phyloP scores from a whole-genome alignment of 2,888 invertebrate genomes.

The Cheilosia pagana region DNA sequence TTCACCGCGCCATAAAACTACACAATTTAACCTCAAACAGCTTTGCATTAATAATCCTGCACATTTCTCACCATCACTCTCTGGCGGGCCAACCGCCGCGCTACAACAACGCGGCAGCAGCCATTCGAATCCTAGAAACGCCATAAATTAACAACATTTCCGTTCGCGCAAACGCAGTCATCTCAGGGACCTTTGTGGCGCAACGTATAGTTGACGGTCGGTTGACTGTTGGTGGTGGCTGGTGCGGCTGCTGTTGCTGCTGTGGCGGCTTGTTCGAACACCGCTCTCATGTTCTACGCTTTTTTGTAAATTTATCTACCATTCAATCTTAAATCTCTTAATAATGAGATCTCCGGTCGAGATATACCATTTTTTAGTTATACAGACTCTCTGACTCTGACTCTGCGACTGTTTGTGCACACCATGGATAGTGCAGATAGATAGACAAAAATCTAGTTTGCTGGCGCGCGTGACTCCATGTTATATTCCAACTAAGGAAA shows the following conservation, averaged over 20 bases:
- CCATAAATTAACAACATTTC: constrained; percentile 69
- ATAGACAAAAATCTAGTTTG: constrained; percentile 55
- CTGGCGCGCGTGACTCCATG: constrained; percentile 56
- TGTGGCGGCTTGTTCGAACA: constrained; percentile 49
- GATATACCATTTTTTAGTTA: constrained; percentile 21
- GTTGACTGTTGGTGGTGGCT: constrained; percentile 19
- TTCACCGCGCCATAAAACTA: constrained; percentile 21
- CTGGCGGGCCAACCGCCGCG: constrained; percentile 4
- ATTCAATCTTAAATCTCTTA: constrained; percentile 72
- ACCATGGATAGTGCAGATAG: constrained; percentile 30
- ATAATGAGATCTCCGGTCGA: constrained; percentile 60
- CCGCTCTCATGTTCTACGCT: constrained; percentile 56
- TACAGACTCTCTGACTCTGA: neutral
- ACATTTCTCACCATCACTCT: constrained; percentile 55
- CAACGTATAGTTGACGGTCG: constrained; percentile 12
- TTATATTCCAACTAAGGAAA: constrained; percentile 41
- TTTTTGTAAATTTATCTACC: constrained; percentile 63
- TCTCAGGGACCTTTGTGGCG: constrained; percentile 41
- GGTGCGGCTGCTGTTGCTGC: constrained; percentile 33
- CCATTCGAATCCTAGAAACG: constrained; percentile 62
- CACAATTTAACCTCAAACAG: constrained; percentile 54
- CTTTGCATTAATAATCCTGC: constrained; percentile 64
- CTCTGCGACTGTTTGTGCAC: constrained; percentile 46
- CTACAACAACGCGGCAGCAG: constrained; percentile 18
- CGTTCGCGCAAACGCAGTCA: constrained; percentile 67